Base-by-base conservation (phyloP, 1,140 invertebrate species). In the Atta texana region DNA sequence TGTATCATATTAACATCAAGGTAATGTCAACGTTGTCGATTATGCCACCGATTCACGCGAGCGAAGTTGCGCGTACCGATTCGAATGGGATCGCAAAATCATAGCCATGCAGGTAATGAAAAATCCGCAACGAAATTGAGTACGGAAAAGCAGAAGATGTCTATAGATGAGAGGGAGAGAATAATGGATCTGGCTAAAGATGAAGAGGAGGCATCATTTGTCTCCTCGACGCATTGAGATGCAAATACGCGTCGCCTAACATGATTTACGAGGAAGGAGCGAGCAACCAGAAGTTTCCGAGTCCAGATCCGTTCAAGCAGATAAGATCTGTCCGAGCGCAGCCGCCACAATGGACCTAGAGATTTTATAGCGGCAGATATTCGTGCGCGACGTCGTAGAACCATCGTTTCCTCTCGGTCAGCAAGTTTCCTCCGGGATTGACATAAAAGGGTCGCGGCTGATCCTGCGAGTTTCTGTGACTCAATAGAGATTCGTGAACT, bases 191-290 rank as follows among this genome's bases (percentile, higher is more conserved):
- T 5, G 39, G 28, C 24, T 66, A 21, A 64, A 21, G 18, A 64
- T 16, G 51, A 44, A n/a, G 14, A 63, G 55, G n/a, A 72, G 24
- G 68, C 85, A 57, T 90, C 57, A 59, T 87, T 85, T 75, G 78
- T 18, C 66, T 69, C 66, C 86, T 28, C 34, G 64, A 63, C 66
- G 77, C 88, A 92, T 92, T 91, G 81, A 90, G 80, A 92, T 92
- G 91, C 85, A 92, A 92, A 92, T 92, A 87, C 81, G 53, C 77
- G 61, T 53, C 74, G 53, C 75, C 86, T 64, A 68, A 66, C 61
- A 88, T 92, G 91, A 92, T 92, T 92, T 92, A 92, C 88, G 91
- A 92, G 86, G 57, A 82, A 53, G 86, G 76, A 75, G 87, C 66
- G 68, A 81, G 49, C 85, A 44, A 85, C 88, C 63, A 66, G 72